A percentile compares a stretch with the other conserved stretches of the same genome.
These are phyloP conservation scores for Stenurella melanura DNA, from an alignment of 2,888 invertebrate genomes.

Conservation along the genomic window DNA sequence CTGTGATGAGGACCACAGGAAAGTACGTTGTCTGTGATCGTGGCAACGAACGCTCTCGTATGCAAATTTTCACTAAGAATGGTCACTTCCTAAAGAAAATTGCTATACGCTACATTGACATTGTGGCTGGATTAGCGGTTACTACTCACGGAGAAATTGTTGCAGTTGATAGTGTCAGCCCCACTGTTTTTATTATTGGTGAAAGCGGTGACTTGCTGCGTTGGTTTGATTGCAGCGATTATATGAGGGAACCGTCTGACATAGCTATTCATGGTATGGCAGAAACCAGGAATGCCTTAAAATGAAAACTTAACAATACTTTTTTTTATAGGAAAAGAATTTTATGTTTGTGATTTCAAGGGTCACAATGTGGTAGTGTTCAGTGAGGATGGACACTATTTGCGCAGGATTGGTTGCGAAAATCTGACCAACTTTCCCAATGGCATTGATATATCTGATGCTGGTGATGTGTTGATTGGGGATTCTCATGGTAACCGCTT, in stretches of 20 bases:
- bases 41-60: constrained; percentile 95
- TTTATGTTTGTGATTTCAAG: constrained; percentile 98
- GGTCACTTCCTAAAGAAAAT: constrained; percentile 98
- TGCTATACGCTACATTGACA: constrained; percentile 90
- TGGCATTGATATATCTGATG: constrained; percentile 98
- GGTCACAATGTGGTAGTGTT: constrained; percentile 98
- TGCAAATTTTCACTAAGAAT: constrained; percentile 97
- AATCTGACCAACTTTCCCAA: constrained; percentile 98
- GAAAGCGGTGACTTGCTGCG: constrained; percentile 94
- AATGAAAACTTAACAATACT: neutral
- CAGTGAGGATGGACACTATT: constrained; percentile 92
- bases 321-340: constrained; percentile 85
- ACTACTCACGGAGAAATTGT: constrained; percentile 95
- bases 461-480: constrained; percentile 96
- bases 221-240: constrained; percentile 98
- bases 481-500: constrained; percentile 98
- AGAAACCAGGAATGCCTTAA: neutral
- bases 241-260: constrained; percentile 98
- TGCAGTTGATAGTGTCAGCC: constrained; percentile 97
- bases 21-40: constrained; percentile 98
- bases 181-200: constrained; percentile 95
- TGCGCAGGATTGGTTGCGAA: constrained; percentile 95
- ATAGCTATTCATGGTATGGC: constrained; percentile 91
- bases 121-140: constrained; percentile 95
- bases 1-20: constrained; percentile 89